Percentiles rank a stretch among this genome's conserved stretches.
phyloP scores from a whole-genome alignment of 2,888 invertebrate genomes.

The Cerastoderma edule region DNA sequence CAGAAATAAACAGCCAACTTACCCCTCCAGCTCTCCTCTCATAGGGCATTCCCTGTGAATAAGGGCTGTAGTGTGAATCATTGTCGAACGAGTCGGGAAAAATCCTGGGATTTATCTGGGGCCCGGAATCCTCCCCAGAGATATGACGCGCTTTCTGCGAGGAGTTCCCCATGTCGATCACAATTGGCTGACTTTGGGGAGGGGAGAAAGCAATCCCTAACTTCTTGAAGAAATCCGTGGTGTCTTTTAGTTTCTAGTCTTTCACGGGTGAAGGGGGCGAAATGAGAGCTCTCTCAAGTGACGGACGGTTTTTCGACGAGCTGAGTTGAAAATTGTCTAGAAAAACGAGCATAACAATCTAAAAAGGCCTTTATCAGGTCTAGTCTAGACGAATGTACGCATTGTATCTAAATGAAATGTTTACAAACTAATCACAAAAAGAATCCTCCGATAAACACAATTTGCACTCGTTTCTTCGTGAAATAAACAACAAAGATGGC shows the following conservation, averaged over 20 bases:
- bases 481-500: slow-evolving; percentile 64
- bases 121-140: slow-evolving; percentile 77
- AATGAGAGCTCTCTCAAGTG: no score
- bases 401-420: background rate
- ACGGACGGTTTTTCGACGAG: no score
- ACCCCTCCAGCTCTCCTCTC: slow-evolving; percentile 16
- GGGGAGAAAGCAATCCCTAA: slow-evolving; percentile 61
- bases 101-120: slow-evolving; percentile 70
- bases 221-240: slow-evolving; percentile 61
- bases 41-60: slow-evolving; percentile 17
- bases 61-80: slow-evolving; percentile 19
- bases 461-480: slow-evolving; percentile 41
- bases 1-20: no score
- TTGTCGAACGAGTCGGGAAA: slow-evolving; percentile 29
- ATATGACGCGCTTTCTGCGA: slow-evolving; percentile 70
- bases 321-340: no score
- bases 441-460: slow-evolving; percentile 8
- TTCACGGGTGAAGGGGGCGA: no score
- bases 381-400: background rate
- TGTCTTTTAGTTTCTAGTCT: no score
- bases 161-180: slow-evolving; percentile 68
- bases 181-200: slow-evolving; percentile 57
- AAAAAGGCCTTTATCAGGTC: no score
- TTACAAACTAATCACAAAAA: background rate
- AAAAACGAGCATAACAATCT: no score